Evolutionary conservation across 1,140 invertebrate species (phyloP).

Genomic region (Drosophila saltans): DNA sequence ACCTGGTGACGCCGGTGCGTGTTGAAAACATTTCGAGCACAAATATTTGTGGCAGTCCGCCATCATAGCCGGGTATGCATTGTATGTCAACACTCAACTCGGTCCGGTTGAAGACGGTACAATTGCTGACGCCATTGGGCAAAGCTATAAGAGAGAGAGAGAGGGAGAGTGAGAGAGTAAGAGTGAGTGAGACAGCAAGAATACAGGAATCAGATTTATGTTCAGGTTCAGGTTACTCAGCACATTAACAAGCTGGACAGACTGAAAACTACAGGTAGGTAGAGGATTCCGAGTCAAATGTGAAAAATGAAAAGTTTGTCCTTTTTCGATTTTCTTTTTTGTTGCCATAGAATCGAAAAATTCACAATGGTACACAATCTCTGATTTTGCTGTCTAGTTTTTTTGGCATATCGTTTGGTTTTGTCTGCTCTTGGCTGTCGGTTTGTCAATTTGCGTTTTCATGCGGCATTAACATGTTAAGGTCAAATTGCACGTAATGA

Average conservation of each 20-base stretch:
- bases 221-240: slow-evolving; percentile 41
- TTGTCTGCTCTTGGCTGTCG: slow-evolving; percentile 23
- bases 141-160: slow-evolving; percentile 84
- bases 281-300: slow-evolving; percentile 3
- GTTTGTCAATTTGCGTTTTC: slow-evolving; percentile 42
- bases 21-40: slow-evolving; percentile 87
- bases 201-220: slow-evolving; percentile 53
- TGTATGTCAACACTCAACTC: slow-evolving; percentile 89
- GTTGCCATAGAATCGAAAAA: slow-evolving; percentile 24
- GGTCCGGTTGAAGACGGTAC: slow-evolving; percentile 89
- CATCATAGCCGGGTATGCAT: slow-evolving; percentile 91
- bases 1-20: slow-evolving; percentile 81
- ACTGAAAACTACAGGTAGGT: background rate
- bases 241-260: slow-evolving; percentile 54
- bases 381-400: slow-evolving; percentile 22
- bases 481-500: slow-evolving; percentile 62
- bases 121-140: slow-evolving; percentile 89
- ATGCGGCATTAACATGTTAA: slow-evolving; percentile 64
- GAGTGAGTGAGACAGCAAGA: background rate
- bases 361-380: slow-evolving; percentile 45
- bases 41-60: slow-evolving; percentile 89
- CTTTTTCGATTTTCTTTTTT: slow-evolving; percentile 24
- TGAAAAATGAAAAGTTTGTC: slow-evolving; percentile 24
- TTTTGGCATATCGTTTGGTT: slow-evolving; percentile 24
- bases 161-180: slow-evolving; percentile 2